phyloP scores from a whole-genome alignment of 2,113 vertebrate genomes.

The Phalacrocorax pelagicus region DNA sequence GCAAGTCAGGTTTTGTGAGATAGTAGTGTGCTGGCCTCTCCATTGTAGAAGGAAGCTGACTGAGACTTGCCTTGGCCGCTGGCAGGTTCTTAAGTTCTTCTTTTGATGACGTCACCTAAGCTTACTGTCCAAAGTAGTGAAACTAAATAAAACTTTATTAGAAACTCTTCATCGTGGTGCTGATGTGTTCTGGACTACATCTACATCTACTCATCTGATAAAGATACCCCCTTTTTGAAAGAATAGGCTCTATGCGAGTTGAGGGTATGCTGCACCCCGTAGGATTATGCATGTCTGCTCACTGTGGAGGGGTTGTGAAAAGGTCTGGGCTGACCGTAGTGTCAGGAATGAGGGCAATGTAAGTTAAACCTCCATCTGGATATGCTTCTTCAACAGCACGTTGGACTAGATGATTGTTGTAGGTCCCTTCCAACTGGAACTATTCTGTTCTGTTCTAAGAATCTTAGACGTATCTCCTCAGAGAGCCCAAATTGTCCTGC shows the following conservation, averaged over 20 bases:
- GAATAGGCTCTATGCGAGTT: background rate
- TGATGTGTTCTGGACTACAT: background rate
- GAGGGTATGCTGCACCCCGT: background rate
- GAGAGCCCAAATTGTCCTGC: background rate
- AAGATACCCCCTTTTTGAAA: background rate
- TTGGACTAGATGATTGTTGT: background rate
- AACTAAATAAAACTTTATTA: background rate
- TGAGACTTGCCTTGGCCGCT: background rate
- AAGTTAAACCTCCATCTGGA: background rate
- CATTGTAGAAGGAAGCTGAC: background rate
- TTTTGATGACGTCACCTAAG: background rate
- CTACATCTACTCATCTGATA: background rate
- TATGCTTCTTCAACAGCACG: background rate
- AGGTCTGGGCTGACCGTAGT: background rate
- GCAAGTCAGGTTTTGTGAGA: background rate
- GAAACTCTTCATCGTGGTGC: background rate
- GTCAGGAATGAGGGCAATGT: background rate
- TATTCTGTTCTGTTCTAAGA: background rate
- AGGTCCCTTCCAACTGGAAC: background rate
- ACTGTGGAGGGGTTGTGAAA: background rate
- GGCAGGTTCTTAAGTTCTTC: background rate
- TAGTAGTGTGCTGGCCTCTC: background rate
- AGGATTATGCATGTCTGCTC: background rate
- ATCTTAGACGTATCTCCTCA: background rate
- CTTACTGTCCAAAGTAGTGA: background rate